Evolutionary conservation across 1,140 invertebrate genomes (phyloP).

Genomic region (Venturia canescens): DNA sequence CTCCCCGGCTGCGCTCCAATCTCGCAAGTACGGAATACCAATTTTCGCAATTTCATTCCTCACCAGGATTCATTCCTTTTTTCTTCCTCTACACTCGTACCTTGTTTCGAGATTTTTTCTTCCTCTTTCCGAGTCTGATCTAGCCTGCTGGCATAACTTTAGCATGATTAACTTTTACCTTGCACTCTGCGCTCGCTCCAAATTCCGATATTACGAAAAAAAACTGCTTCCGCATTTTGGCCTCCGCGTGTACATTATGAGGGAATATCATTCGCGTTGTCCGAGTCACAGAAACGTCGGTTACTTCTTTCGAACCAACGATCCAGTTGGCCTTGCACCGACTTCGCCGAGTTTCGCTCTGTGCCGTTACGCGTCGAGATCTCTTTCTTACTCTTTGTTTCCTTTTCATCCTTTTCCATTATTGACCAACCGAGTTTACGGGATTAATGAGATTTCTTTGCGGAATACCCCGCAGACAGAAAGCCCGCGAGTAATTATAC

Average conservation of each 20-base stretch:
- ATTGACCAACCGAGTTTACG: neutral
- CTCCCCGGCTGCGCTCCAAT: neutral
- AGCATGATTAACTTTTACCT: slow-evolving; percentile 2
- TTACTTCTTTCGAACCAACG: neutral
- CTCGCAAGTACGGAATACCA: neutral
- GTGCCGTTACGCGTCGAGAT: neutral
- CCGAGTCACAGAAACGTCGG: neutral
- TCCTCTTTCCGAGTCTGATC: neutral
- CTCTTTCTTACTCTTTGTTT: neutral
- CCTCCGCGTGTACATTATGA: neutral
- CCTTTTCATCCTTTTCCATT: slow-evolving; percentile 13
- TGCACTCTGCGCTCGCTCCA: neutral
- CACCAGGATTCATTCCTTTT: neutral
- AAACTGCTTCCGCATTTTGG: neutral
- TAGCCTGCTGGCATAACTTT: neutral
- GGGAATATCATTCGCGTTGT: neutral
- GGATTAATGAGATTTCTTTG: slow-evolving; percentile 20
- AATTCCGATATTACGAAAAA: neutral
- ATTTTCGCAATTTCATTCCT: neutral
- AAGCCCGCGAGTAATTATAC: neutral
- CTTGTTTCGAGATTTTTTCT: neutral
- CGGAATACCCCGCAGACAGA: neutral
- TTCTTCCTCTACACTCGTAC: neutral
- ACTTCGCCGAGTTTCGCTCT: no score
- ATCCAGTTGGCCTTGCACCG: slow-evolving; percentile 9